Base-by-base conservation (phyloP, 35 echinoderm and acorn worm genomes). In the Holothuria glaberrima region DNA sequence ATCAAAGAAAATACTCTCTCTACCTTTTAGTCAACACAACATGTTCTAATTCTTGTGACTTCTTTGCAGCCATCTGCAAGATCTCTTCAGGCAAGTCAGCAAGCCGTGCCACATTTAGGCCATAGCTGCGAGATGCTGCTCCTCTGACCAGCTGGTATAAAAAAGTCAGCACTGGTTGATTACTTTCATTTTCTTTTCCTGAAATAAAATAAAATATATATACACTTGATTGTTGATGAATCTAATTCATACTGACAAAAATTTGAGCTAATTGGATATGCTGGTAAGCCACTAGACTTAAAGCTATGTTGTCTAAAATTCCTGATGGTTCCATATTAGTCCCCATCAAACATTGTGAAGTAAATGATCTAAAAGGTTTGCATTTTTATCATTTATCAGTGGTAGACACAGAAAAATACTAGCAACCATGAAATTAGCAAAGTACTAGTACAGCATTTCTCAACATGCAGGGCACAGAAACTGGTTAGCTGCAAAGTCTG, bases 61-160 rank as follows among this genome's bases (percentile, higher is more conserved):
- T 99, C n/a, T 68, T 63, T 3, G 88, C 66, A 70, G 93, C 97
- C 32, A 86, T 44, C 44, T 91, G 31, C 44, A 99, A 65, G 54
- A 99, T 91, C 20, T 52, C 57, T 3, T 58, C 30, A 2, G 93
- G 93, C 38, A 99, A 89, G 22, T 91, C 89, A 20, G 97, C 97
- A 30, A 99, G 86, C 79, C 91, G 90, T 22, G 97, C 97, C 26
- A 99, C 97, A 50, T 99, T 99, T 19, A 99, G 83, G 10, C 97
- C 97, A 35, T 99, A 99, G 52, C 97, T 99, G 33, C 79, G 89
- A 71, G 91, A 82, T 32, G 97, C 97, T 28, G 90, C 85, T 48
- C 93, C 97, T 38, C 69, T 50, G 12, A 95, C 93, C 48, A 99
- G 83, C 72, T 99, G 90, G 71, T 99, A 99, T 45, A 99, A 71